Evolutionary conservation across 2,888 invertebrate genomes (phyloP).

Genomic region (Norana najaformis): DNA sequence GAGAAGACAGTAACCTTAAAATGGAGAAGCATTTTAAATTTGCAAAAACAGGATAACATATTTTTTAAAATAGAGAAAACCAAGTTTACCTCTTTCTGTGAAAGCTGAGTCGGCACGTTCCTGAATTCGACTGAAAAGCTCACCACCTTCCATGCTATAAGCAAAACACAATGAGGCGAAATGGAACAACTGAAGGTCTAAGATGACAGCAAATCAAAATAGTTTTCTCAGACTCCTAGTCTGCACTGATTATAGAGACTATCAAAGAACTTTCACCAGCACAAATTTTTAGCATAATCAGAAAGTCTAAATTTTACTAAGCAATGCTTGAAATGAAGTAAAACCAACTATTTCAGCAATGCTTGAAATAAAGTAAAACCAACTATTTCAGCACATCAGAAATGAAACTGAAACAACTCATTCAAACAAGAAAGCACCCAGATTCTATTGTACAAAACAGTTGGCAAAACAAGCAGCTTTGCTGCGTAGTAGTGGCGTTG

Average conservation of each 20-base stretch:
- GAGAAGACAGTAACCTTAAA: neutral
- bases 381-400: neutral
- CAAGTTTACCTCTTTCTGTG: slow-evolving; percentile 82
- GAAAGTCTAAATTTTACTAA: neutral
- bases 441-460: neutral
- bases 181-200: neutral
- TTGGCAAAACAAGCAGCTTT: neutral
- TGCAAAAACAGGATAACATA: neutral
- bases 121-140: slow-evolving; percentile 94
- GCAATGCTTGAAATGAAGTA: neutral
- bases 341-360: neutral
- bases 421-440: neutral
- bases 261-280: neutral
- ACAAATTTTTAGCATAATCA: neutral
- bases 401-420: neutral
- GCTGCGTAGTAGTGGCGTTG: neutral
- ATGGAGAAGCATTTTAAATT: neutral
- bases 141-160: slow-evolving; percentile 85
- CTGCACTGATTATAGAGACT: neutral
- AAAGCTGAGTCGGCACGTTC: slow-evolving; percentile 91
- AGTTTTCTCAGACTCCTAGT: neutral
- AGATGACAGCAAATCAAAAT: neutral
- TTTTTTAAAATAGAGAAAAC: slow-evolving; percentile 25
- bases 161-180: neutral
- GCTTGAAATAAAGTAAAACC: neutral